Evolutionary conservation across 2,888 invertebrate species (phyloP), one percentile per base, ranked within the genome.

Genomic region (Cylloceria caligata): DNA sequence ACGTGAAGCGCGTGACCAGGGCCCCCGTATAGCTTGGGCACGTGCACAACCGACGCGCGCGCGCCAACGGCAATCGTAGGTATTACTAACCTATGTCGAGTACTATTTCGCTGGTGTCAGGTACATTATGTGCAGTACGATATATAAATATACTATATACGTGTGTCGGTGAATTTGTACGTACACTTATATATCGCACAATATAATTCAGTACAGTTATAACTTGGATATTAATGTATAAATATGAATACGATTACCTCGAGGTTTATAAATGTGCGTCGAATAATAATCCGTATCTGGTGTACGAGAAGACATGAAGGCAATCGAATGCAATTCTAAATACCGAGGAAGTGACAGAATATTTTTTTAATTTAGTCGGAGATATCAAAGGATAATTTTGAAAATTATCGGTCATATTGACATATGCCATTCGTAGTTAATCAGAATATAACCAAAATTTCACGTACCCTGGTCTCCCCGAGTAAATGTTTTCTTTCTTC

Each of bases 231-330:
- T 39, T 7, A 36, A 36, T 69, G 45, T 71, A 65, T 47, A 57
- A 49, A 65, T 60, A 55, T 30, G 65, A 76, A 55, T 65, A 55
- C 57, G 65, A 80, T 80, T 71, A 47, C 9, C 47, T 49, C 30
- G 47, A 21, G 55, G 49, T 55, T 55, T 55, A 69, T 55, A 69
- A 55, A 19, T 21, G 9, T 55, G 21, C 52, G 52, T 13, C 52
- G 65, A 79, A 81, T 84, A 81, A 81, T 84, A 87, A 88, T 87
- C 87, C 88, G 84, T 76, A 84, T 75, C 84, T 85, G 80, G 87
- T 83, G 86, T 89, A 87, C 80, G 71, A 71, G 52, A 55, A 68
- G 83, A 84, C 85, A 82, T 39, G 72, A 83, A 57, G 78, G 71
- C 65, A n/a, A n/a, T n/a, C n/a, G 13, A 67, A 47, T 21, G 55